Evolutionary conservation across 2,113 vertebrate genomes (phyloP).

Genomic region (Melanerpes formicivorus): DNA sequence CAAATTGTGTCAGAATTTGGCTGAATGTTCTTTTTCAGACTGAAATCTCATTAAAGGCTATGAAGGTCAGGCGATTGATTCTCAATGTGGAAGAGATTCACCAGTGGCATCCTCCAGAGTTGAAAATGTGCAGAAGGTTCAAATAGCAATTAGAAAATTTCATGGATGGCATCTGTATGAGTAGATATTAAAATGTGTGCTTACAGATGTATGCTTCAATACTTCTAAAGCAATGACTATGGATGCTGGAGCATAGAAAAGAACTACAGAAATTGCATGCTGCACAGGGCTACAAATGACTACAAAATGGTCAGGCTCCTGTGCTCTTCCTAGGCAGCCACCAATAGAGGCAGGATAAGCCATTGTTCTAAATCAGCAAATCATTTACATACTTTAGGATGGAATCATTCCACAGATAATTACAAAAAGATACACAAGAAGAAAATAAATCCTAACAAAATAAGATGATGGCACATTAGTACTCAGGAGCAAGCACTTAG

Average conservation of each 20-base stretch:
- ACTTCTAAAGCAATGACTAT: not conserved
- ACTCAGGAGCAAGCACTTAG: not conserved
- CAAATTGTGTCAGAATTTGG: not conserved
- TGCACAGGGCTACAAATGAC: not conserved
- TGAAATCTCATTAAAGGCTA: not conserved
- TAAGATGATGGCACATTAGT: not conserved
- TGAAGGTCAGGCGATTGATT: not conserved
- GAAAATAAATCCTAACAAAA: not conserved
- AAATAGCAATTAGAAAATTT: not conserved
- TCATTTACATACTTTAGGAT: not conserved
- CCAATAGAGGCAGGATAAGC: not conserved
- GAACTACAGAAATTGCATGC: not conserved
- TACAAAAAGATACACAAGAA: not conserved
- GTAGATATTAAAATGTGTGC: not conserved
- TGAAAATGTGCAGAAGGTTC: not conserved
- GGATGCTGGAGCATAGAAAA: not conserved
- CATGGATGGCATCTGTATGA: not conserved
- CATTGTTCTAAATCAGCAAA: not conserved
- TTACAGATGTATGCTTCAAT: not conserved
- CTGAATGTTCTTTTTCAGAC: not conserved
- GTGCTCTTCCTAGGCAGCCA: not conserved
- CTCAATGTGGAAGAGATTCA: not conserved
- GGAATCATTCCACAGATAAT: not conserved
- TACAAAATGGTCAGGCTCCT: not conserved
- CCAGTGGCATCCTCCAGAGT: not conserved